Conservation (phyloP, 1,140 invertebrate genomes). For the Lasaia peninsularis region DNA sequence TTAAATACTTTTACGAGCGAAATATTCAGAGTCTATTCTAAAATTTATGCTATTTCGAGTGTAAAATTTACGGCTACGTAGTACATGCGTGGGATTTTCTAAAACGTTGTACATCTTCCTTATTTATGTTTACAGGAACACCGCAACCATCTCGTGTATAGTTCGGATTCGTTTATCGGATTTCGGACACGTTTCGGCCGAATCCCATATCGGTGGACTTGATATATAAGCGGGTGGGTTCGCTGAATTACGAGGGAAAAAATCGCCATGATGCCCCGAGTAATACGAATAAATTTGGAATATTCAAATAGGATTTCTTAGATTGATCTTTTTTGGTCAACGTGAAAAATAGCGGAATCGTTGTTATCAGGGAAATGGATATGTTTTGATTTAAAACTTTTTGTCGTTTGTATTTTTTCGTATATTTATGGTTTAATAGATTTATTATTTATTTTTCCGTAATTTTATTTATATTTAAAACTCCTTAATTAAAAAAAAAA, state of each 20-base stretch:
- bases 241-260: slow-evolving; percentile 49
- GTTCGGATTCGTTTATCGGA: slow-evolving; percentile 72
- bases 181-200: slow-evolving; percentile 64
- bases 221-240: slow-evolving; percentile 51
- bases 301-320: slow-evolving; percentile 32
- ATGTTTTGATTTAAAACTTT: background rate
- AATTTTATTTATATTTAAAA: too few species aligned
- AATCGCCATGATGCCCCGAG: slow-evolving; percentile 34
- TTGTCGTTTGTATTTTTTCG: too few species aligned
- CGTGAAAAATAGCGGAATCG: slow-evolving; percentile 16
- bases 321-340: slow-evolving; percentile 15
- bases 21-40: slow-evolving; percentile 28
- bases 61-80: slow-evolving; percentile 50
- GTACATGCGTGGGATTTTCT: slow-evolving; percentile 66
- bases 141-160: slow-evolving; percentile 53
- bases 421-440: too few species aligned
- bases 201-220: slow-evolving; percentile 56
- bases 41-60: slow-evolving; percentile 64
- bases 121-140: slow-evolving; percentile 73
- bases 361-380: slow-evolving; percentile 8
- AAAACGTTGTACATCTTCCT: slow-evolving; percentile 70
- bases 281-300: slow-evolving; percentile 37
- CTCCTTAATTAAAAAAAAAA: too few species aligned
- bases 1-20: slow-evolving; percentile 11
- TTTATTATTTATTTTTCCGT: too few species aligned